Base-by-base conservation (phyloP, 1,140 invertebrate species). In the Papilio helenus region DNA sequence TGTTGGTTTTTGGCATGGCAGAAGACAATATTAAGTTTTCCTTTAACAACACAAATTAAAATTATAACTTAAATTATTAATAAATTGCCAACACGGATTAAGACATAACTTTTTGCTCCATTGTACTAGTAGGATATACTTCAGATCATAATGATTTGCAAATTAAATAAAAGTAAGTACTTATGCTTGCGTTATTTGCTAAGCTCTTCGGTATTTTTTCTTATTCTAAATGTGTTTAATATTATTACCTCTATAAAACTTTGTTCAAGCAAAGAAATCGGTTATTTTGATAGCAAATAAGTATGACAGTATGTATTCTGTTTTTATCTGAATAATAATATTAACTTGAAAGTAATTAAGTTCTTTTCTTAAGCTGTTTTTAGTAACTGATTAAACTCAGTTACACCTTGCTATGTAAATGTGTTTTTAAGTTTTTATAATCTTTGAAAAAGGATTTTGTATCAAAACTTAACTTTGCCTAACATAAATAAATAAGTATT, bases 81-180 rank as follows among this genome's bases (percentile, higher is more conserved):
- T 61, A 61, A 23, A 20, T 58, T 58, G n/a, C 9, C 20, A 61
- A 61, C 20, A 61, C 10, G 18, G 58, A 61, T 20, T 61, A 26
- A 14, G 20, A 61, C 4, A 16, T 14, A 23, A 61, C 20, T 61
- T 61, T 26, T 61, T 61, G 58, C 23, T 26, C 58, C 20, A 26
- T 61, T 61, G n/a, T 42, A n/a, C 39, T 58, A 23, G 55, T 34
- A 61, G 18, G 8, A 61, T 61, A 61, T 55, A 61, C 58, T 61
- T 61, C 20, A 61, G 9, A 34, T 34, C 34, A 55, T 16, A n/a
- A 55, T 58, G 20, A 61, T 61, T 61, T 61, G 20, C 58, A 61
- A 23, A 61, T 9, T 23, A 61, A 61, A 61, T 23, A 61, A 12
- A n/a, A 58, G 51, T 58, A 20, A 23, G 55, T 58, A 58, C 20